Evolutionary conservation across 2,888 invertebrate genomes (phyloP), one percentile per base, ranked within the genome.

Genomic region (Rotaria sp.): DNA sequence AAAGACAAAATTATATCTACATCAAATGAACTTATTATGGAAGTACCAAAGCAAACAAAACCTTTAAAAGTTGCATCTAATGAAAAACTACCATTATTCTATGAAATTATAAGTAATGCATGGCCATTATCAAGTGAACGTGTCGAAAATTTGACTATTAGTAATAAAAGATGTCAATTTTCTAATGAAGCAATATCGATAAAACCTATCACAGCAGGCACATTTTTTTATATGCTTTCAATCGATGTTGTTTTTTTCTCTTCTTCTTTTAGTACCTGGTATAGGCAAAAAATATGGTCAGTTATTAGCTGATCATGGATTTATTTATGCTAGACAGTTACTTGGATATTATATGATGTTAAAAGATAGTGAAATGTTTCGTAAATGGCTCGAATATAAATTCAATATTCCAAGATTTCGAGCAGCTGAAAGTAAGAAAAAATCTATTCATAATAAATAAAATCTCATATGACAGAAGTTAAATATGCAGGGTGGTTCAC

Each of bases 331-430:
- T 45, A 24, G 80, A n/a, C 80, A 80, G 45, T n/a, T 80, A 13
- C 80, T 80, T 0, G 80, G 80, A 15, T 80, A 80, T 45, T 80
- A 80, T 45, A 41, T 80, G 11, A 80, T 80, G 26, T 80, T 80
- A 80, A 80, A 80, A 80, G 80, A 80, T 15, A 45, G 45, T n/a
- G 80, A 80, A 80, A 80, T 80, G 80, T 80, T 80, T 45, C 80
- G 80, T 11, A 80, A 80, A 45, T 80, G 80, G 80, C 26, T 80
- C 4, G 80, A 80, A 80, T 80, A 80, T 10, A 41, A 45, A 41
- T 80, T 80, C 21, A 26, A 41, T n/a, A 80, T 80, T 80, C 80
- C 80, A 5, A 80, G 26, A 80, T 80, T 41, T 45, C 80, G 80
- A 41, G 80, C 80, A n/a, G 45, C 80, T 80, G 80, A 80, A 41